Conservation (phyloP, 2,888 invertebrate species). For the Trachelus troglodyta region DNA sequence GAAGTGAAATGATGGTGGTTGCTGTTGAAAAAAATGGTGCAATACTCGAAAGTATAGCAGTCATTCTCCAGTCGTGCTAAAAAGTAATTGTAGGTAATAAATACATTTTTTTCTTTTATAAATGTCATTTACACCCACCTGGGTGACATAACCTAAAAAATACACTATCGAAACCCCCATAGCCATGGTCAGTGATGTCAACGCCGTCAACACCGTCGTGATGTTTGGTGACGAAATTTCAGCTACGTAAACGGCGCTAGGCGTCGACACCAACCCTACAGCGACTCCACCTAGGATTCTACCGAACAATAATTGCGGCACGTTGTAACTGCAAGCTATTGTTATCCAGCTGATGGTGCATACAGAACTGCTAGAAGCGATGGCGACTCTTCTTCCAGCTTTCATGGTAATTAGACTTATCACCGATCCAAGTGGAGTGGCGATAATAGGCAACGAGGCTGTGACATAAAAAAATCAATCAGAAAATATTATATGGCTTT, state of each 20-base stretch:
- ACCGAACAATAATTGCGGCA: conserved; percentile 60
- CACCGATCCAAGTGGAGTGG: conserved; percentile 67
- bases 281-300: conserved; percentile 63
- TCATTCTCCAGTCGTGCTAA: conserved; percentile 62
- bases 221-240: conserved; percentile 65
- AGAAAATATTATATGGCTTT: not conserved
- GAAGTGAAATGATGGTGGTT: conserved; percentile 58
- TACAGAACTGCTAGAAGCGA: conserved; percentile 63
- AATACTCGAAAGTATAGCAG: conserved; percentile 54
- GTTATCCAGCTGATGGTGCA: conserved; percentile 68
- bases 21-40: conserved; percentile 63
- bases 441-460: conserved; percentile 68
- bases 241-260: conserved; percentile 68
- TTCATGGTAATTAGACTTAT: conserved; percentile 65
- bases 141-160: conserved; percentile 63
- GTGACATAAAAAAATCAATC: conserved; percentile 29
- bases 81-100: conserved; percentile 3
- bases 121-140: conserved; percentile 47
- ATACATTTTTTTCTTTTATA: not conserved
- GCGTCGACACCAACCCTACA: conserved; percentile 67
- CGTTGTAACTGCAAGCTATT: conserved; percentile 59
- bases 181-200: conserved; percentile 66
- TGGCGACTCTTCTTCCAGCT: conserved; percentile 64
- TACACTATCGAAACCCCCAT: conserved; percentile 67
- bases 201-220: conserved; percentile 67